Conservation (phyloP, 2,797 vertebrate species). For the Eidolon dupreanum region DNA sequence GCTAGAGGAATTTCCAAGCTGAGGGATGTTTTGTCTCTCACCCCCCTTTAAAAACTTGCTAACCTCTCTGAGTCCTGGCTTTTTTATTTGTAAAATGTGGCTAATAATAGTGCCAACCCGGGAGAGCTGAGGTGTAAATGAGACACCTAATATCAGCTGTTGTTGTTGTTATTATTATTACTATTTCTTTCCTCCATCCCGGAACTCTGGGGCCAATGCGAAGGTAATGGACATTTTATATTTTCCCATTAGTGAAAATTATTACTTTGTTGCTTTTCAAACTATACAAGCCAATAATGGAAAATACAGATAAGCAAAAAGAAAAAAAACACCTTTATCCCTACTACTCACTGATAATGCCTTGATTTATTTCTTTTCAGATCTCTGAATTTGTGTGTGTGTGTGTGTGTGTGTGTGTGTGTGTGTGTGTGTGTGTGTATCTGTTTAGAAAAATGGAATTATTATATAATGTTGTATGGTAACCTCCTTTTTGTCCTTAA, state of each 20-base stretch:
- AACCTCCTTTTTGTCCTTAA: neutral
- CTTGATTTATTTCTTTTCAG: neutral
- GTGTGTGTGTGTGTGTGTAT: neutral
- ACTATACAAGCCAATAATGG: neutral
- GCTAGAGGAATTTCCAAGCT: conserved; percentile 55
- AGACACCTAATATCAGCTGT: neutral
- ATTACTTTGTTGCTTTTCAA: neutral
- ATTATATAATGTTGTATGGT: neutral
- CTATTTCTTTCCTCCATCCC: neutral
- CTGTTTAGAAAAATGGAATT: conserved; percentile 28
- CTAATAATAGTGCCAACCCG: neutral
- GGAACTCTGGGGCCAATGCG: neutral
- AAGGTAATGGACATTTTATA: neutral
- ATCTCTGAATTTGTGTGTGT: neutral
- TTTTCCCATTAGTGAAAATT: conserved; percentile 31
- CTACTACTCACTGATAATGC: neutral
- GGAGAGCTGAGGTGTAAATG: neutral
- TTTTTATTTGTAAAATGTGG: conserved; percentile 46
- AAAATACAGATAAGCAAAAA: neutral
- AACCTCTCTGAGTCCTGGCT: neutral
- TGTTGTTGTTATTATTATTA: neutral
- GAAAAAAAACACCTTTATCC: neutral
- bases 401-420: neutral
- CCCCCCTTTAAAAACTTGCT: neutral
- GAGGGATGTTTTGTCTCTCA: neutral